Conservation (phyloP, 2,888 invertebrate species). For the Heliconius ismenius region DNA sequence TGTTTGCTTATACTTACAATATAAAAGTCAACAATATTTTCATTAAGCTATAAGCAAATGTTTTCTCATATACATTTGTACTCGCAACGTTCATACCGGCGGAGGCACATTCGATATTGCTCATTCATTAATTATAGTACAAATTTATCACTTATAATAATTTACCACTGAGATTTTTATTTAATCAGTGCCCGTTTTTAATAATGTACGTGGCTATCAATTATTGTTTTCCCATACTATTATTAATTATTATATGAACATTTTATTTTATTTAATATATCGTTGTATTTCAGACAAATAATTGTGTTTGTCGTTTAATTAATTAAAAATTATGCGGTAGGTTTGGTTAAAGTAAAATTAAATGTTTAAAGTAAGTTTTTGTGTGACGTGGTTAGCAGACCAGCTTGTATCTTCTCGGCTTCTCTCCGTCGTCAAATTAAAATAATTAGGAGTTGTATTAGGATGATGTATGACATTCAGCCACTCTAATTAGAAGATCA, state of each 20-base stretch:
- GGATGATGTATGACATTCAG: no score
- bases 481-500: no score
- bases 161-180: constrained; percentile 34
- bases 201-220: not conserved
- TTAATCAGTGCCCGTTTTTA: constrained; percentile 8
- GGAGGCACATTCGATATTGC: constrained; percentile 54
- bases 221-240: not conserved
- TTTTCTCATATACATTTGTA: constrained; percentile 29
- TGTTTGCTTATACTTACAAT: no score
- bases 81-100: constrained; percentile 4
- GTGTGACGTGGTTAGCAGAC: no score
- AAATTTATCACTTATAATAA: constrained; percentile 65
- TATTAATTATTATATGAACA: constrained; percentile 6
- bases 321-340: not conserved
- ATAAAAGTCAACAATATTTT: constrained; percentile 7
- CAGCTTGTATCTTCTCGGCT: no score
- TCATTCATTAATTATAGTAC: constrained; percentile 68
- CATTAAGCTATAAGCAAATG: constrained; percentile 13
- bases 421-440: no score
- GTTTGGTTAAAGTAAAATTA: not conserved
- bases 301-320: not conserved
- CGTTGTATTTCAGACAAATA: not conserved
- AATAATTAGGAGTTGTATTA: no score
- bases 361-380: not conserved
- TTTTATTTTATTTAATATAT: not conserved